Conservation (phyloP, 2,113 vertebrate genomes). For the Heterotis niloticus region DNA sequence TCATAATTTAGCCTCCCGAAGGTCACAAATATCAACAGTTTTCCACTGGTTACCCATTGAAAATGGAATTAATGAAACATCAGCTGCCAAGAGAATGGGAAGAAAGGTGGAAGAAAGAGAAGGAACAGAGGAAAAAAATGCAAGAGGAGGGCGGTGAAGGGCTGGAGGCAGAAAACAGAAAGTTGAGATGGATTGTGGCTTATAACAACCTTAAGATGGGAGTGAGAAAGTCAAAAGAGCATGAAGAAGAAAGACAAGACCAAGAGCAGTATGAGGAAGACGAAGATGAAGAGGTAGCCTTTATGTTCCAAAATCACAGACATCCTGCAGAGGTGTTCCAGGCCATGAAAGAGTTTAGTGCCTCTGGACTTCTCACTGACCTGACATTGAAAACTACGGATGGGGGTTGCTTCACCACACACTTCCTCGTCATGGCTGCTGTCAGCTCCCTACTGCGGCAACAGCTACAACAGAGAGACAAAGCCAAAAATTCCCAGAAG, state of each 20-base stretch:
- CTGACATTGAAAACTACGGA: slow-evolving; percentile 49
- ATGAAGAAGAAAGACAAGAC: slow-evolving; percentile 9
- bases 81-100: slow-evolving; percentile 22
- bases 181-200: slow-evolving; percentile 22
- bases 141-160: not conserved
- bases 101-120: slow-evolving; percentile 17
- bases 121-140: not conserved
- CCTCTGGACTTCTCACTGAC: slow-evolving; percentile 57
- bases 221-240: slow-evolving; percentile 22
- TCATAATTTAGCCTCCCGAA: not conserved
- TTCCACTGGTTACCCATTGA: not conserved
- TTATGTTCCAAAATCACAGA: slow-evolving; percentile 42
- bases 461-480: slow-evolving; percentile 28
- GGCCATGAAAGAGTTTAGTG: slow-evolving; percentile 55
- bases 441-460: slow-evolving; percentile 59
- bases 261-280: slow-evolving; percentile 26
- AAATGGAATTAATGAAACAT: not conserved
- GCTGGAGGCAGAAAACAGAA: slow-evolving; percentile 17
- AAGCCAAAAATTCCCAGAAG: not conserved
- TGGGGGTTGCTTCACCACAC: slow-evolving; percentile 46
- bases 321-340: slow-evolving; percentile 54
- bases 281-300: slow-evolving; percentile 29
- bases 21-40: not conserved
- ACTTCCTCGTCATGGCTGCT: slow-evolving; percentile 64
- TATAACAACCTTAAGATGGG: slow-evolving; percentile 23